Evolutionary conservation across 2,797 vertebrate genomes (phyloP), one percentile per base, ranked within the genome.

Genomic region (Clarias pachynema): DNA sequence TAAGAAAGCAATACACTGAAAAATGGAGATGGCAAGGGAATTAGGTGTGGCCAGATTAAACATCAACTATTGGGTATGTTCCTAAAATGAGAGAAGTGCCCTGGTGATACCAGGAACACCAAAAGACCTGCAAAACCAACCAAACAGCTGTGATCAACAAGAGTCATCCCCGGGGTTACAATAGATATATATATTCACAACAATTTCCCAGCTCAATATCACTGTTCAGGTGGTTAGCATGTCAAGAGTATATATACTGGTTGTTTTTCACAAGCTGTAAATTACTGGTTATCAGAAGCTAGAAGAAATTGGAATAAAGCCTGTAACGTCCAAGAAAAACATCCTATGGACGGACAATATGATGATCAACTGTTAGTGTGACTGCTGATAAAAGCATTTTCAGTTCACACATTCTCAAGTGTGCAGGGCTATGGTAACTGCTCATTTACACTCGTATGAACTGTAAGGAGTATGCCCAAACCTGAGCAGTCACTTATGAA

Each of bases 11-110:
- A 3, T 3, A 7, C 5, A 3, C 3, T 69, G 10, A 26, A 29
- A n/a, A 31, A 16, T 22, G n/a, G 31, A 24, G 4, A 37, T 40
- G 4, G 9, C 5, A 14, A 20, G 18, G 16, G 7, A 16, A 20
- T 83, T 89, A 79, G 75, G 59, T 81, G 53, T 85, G 34, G 86
- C 85, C 72, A 89, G 83, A 85, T 82, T 74, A 79, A 70, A 31
- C 63, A 8, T 82, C 82, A 79, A 60, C 72, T 63, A 5, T 86
- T 86, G 82, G 69, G 15, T 60, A 20, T 37, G 22, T 73, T 82
- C 68, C 40, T 20, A 29, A 65, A 49, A 4, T 20, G 37, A 22
- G 18, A 22, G 12, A 63, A 9, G n/a, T 20, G 31, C 18, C 4
- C 31, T 37, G 18, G 5, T 69, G 2, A 70, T 9, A 20, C 12